Conservation (phyloP, 1,140 invertebrate species). For the Drosophila funebris region DNA sequence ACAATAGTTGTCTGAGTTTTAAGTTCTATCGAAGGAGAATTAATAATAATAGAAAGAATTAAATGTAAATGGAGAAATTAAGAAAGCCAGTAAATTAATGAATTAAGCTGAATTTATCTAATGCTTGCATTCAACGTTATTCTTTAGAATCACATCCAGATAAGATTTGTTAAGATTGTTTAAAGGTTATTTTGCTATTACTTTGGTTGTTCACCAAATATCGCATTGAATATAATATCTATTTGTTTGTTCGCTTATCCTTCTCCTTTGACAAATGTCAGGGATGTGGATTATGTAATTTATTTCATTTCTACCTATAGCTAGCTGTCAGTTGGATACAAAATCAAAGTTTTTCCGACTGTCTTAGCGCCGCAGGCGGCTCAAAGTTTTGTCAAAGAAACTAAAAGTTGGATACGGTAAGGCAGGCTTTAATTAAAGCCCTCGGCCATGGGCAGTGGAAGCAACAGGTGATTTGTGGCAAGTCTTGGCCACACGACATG, state of each 20-base stretch:
- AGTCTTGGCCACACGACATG: not conserved
- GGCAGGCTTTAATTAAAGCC: constrained; percentile 59
- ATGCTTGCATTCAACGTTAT: too few species aligned
- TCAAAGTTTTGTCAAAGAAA: constrained; percentile 52
- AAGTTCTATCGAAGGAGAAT: too few species aligned
- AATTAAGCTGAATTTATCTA: too few species aligned
- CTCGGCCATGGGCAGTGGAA: constrained; percentile 19
- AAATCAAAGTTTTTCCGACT: constrained; percentile 46
- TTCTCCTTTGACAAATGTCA: constrained; percentile 65
- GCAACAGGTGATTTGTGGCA: constrained; percentile 64
- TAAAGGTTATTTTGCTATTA: not conserved
- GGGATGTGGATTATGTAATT: constrained; percentile 71
- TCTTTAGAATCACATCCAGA: too few species aligned
- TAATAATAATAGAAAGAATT: too few species aligned
- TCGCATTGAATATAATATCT: constrained; percentile 44
- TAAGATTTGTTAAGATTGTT: not conserved
- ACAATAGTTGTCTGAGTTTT: too few species aligned
- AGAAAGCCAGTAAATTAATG: too few species aligned
- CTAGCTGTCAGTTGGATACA: constrained; percentile 36
- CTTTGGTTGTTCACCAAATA: constrained; percentile 4
- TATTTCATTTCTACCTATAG: constrained; percentile 50
- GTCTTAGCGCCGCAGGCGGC: constrained; percentile 31
- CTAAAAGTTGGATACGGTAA: constrained; percentile 44
- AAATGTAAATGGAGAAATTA: too few species aligned
- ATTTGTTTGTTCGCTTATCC: constrained; percentile 17